Evolutionary conservation across 1,140 invertebrate genomes (phyloP), one percentile per base, ranked within the genome.

Genomic region (Anagrus nilaparvatae): DNA sequence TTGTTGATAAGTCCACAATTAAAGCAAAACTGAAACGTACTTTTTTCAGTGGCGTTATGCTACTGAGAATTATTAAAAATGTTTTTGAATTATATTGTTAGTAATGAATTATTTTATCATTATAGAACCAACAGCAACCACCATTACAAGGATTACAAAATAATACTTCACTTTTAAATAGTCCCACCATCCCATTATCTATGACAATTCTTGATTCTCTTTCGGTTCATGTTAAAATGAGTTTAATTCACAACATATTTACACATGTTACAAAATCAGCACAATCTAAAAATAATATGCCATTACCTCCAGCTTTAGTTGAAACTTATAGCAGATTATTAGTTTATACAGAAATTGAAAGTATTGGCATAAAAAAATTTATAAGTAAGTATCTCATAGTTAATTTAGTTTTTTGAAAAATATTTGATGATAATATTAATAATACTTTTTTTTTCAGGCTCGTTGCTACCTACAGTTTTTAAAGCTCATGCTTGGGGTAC

Each of bases 141-240:
- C 60, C 58, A 4, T 54, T 64, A 46, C 54, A 60, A 24, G 61
- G 58, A 2, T 58, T 61, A 36, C 72, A 74, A 27, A 69, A 70
- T 44, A 70, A 65, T 44, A 67, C 69, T 27, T 58, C 67, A 9
- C 47, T 70, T 3, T 65, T 71, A 3, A 69, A 62, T 43, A 75
- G 72, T 5, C 82, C 85, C 7, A 90, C 82, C 0, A 79, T 83
- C 12, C 93, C 93, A 1, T 67, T 97, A 10, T 86, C 88, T 0
- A 93, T 97, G 81, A 85, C 83, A 19, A 80, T 95, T 14, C 63
- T 97, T 3, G 94, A 97, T 60, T 93, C 91, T n/a, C 63, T 97
- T 12, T 96, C 94, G 0, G 85, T 96, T 9, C 92, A 97, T 63
- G 89, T 90, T 1, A 97, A 97, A 65, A 97, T 97, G 93, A 93